Evolutionary conservation across 2,113 vertebrate genomes (phyloP), one percentile per base, ranked within the genome.

Genomic region (Oryctolagus cuniculus): DNA sequence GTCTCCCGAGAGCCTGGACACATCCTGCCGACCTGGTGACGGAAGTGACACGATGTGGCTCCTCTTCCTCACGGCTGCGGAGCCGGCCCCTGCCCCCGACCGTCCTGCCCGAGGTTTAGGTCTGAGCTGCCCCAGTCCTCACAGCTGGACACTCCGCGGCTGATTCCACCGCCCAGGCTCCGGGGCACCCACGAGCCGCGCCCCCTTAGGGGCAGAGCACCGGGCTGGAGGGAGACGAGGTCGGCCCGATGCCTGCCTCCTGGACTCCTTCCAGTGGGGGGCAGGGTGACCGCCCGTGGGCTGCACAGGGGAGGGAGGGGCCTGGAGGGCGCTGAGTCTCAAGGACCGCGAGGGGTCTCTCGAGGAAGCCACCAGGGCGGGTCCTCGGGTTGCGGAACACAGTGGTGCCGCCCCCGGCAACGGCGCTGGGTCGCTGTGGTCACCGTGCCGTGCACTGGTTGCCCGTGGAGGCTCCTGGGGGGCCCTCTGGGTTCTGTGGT

Each of bases 51-150:
- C n/a, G 0, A 51, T 5, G 11, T 19, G 72, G 97, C 97, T 95
- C 95, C 94, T 98, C 98, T 98, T 98, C 97, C 98, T 96, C 70
- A 96, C 97, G 97, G 89, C 64, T 27, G 80, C 55, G 61, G 25
- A 88, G 72, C 75, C 94, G 81, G 93, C 95, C 94, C 77, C 92
- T 95, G 96, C 31, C 19, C 67, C 74, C 92, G 55, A 10, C 55
- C 19, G 44, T 6, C 44, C 44, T 6, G 44, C 44, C 44, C 44
- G 44, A 44, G 44, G 38, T 38, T 38, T 38, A 38, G 44, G 44
- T 44, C 44, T 44, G 44, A 44, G 44, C 44, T 44, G 6, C 44
- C 44, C 5, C 44, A 44, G 44, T 44, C 44, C 44, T 44, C 5
- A 6, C 44, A 44, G 44, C 44, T 44, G 6, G 44, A 44, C 44